Conservation (phyloP, 2,113 vertebrate genomes). For the Colistium nudipinnis region DNA sequence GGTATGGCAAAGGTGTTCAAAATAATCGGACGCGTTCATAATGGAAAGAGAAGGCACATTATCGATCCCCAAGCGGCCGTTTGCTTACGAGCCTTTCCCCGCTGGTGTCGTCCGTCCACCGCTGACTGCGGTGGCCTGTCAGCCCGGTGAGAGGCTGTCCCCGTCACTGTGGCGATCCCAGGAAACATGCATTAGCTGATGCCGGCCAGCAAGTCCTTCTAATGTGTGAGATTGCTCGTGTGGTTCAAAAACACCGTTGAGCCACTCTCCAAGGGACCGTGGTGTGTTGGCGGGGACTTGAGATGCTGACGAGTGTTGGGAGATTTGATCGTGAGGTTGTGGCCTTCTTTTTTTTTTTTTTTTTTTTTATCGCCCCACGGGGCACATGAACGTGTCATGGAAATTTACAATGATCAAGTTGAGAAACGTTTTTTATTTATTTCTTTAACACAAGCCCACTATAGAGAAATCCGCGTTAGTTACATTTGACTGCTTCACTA, state of each 20-base stretch:
- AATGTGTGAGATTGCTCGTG: conserved; percentile 79
- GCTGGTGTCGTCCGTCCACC: conserved; percentile 70
- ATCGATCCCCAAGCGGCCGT: conserved; percentile 63
- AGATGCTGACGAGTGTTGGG: not conserved
- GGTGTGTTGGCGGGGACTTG: not conserved
- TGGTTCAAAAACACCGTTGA: conserved; percentile 60
- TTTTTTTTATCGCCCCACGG: no score
- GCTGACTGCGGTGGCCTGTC: conserved; percentile 67
- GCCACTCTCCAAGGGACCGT: conserved; percentile 20
- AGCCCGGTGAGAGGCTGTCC: conserved; percentile 75
- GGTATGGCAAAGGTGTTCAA: no score
- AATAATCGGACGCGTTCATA: no score
- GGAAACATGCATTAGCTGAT: conserved; percentile 73
- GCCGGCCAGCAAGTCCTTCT: conserved; percentile 67
- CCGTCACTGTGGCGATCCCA: conserved; percentile 58
- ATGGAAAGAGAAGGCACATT: no score
- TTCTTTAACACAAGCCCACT: no score
- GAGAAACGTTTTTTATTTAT: no score
- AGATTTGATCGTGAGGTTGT: not conserved
- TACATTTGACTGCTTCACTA: no score
- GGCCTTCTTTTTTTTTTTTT: no score
- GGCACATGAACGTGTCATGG: no score
- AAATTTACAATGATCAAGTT: no score
- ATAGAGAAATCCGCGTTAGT: no score
- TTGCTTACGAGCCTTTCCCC: conserved; percentile 76